Evolutionary conservation across 2,888 invertebrate species (phyloP), one percentile per base, ranked within the genome.

Genomic region (Parascotia fuliginaria): DNA sequence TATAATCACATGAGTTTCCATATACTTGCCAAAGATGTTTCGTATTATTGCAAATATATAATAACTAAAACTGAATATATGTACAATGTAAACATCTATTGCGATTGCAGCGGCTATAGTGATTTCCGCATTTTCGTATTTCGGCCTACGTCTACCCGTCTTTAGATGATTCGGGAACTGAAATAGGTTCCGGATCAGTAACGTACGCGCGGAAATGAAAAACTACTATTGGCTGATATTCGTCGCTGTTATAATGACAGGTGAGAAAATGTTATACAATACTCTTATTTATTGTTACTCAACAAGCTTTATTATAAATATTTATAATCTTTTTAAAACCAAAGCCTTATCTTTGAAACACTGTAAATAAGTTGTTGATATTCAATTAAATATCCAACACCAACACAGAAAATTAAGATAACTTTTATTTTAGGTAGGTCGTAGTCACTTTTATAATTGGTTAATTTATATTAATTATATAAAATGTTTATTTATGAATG

Each of bases 161-260:
- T 78, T 74, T 60, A 69, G 67, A 68, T 75, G 77, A 79, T 81
- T 78, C 79, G 75, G 71, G 79, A 79, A 70, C 70, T 77, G 78
- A 78, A 85, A 83, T 80, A 76, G 76, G 76, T 81, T 81, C 74
- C 79, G 79, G 79, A 76, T 72, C 70, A 69, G 70, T 82, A 84
- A 85, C 75, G 79, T 78, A 78, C 80, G 75, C 79, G 68, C 82
- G 85, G 85, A 87, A 88, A 87, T 86, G 81, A 85, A 85, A 85
- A 80, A 75, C 78, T 24, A 7, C 24, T 81, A 80, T 79, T 79
- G 79, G 42, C 31, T 57, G 58, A 71, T 73, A 73, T 78, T 75
- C 71, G 76, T 68, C 75, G 76, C 57, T 48, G 39, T 47, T 53
- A 76, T 77, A 75, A 78, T 64, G 64, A 65, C 55, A 67, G 1